Conservation (phyloP, 2,113 vertebrate genomes). For the Formicarius rufipectus region DNA sequence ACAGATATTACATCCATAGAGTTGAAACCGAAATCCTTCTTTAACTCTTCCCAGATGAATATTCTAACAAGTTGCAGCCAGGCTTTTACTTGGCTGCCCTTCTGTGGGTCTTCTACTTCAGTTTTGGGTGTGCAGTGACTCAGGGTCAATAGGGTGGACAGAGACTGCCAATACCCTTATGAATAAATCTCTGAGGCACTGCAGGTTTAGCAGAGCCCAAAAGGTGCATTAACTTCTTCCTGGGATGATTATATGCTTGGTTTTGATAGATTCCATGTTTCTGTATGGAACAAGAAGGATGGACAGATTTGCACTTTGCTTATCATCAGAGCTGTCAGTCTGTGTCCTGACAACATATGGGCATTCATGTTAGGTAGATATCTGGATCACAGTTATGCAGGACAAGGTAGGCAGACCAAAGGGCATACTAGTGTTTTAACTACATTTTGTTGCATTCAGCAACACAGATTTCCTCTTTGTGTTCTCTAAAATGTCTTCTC, state of each 20-base stretch:
- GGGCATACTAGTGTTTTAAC: not conserved
- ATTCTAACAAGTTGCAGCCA: not conserved
- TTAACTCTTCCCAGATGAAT: not conserved
- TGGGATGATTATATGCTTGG: accelerated
- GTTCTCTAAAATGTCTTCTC: not conserved
- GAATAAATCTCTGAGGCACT: not conserved
- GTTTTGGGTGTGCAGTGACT: not conserved
- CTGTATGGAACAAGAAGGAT: not conserved
- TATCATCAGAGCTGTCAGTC: not conserved
- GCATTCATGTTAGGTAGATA: not conserved
- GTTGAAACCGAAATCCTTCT: not conserved
- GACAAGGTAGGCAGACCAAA: not conserved
- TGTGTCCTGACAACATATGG: not conserved
- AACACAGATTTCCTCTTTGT: not conserved
- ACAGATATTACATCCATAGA: not conserved
- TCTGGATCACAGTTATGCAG: not conserved
- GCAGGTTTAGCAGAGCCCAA: not conserved
- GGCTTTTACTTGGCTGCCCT: not conserved
- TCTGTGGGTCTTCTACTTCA: not conserved
- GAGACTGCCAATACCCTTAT: not conserved
- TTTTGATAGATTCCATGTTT: not conserved
- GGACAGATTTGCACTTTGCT: not conserved
- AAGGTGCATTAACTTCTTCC: accelerated
- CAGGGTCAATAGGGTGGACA: accelerated
- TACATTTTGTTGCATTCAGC: not conserved